phyloP scores from a whole-genome alignment of 2,888 invertebrate genomes.

The Nemurella pictetii region DNA sequence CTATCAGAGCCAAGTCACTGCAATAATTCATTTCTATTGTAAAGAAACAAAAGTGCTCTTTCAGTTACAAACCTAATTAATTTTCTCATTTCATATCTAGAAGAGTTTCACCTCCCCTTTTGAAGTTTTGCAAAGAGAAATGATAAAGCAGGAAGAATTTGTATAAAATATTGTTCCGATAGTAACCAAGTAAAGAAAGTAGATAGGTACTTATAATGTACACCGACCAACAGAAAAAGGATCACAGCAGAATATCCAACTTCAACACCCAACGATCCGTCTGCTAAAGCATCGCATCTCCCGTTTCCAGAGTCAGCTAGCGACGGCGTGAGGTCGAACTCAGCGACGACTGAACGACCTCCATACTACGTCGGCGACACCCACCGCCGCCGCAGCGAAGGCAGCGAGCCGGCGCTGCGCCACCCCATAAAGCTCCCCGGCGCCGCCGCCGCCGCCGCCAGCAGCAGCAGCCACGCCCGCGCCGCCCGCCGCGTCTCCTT shows the following conservation, averaged over 20 bases:
- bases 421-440: conserved; percentile 44
- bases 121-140: too few species aligned
- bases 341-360: conserved; percentile 20
- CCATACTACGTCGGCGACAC: conserved; percentile 39
- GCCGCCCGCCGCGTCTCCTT: conserved; percentile 45
- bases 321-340: conserved; percentile 40
- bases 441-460: conserved; percentile 44
- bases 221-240: too few species aligned
- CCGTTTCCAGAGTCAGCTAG: conserved; percentile 48
- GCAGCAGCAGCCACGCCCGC: conserved; percentile 45
- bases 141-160: too few species aligned
- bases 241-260: too few species aligned
- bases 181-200: too few species aligned
- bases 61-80: not conserved
- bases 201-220: too few species aligned
- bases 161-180: too few species aligned
- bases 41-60: not conserved
- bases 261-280: not conserved
- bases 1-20: not conserved
- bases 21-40: not conserved
- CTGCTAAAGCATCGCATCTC: not conserved
- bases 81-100: not conserved
- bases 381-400: conserved; percentile 64
- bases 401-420: conserved; percentile 55
- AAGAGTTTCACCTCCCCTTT: too few species aligned